Conservation (phyloP, 2,797 vertebrate species). For the Onychomys torridus region DNA sequence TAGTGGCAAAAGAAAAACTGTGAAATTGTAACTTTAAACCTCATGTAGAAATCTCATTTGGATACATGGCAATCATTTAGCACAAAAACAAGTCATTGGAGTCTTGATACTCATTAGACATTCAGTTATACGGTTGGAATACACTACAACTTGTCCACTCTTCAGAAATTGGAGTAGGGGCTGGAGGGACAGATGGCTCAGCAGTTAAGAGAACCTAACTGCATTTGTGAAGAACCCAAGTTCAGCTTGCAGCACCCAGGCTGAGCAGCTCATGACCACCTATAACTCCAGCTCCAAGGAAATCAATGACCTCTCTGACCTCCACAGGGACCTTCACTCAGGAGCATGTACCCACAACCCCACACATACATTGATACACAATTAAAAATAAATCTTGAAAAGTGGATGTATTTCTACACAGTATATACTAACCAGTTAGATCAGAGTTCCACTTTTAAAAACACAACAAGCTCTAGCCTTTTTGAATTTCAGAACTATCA, state of each 20-base stretch:
- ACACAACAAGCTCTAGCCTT: background rate
- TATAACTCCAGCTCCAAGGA: background rate
- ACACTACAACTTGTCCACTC: background rate
- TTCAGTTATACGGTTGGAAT: background rate
- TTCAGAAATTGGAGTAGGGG: background rate
- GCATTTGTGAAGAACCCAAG: background rate
- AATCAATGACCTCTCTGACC: background rate
- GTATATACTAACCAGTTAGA: slow-evolving; percentile 9
- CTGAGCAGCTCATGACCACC: background rate
- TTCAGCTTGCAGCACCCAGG: background rate
- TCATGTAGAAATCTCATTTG: background rate
- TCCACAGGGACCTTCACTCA: background rate
- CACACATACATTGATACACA: background rate
- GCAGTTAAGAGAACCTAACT: background rate
- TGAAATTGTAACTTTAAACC: background rate
- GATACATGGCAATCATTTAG: background rate
- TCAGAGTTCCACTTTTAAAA: background rate
- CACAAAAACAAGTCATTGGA: background rate
- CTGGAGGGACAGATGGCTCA: background rate
- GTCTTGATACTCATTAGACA: slow-evolving; percentile 34
- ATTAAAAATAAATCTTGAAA: background rate
- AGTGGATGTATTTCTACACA: background rate
- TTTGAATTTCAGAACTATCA: slow-evolving; percentile 42
- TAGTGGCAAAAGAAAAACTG: background rate
- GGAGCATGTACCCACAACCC: background rate